Base-by-base conservation (phyloP, 2,113 vertebrate species). In the Serinus canaria region DNA sequence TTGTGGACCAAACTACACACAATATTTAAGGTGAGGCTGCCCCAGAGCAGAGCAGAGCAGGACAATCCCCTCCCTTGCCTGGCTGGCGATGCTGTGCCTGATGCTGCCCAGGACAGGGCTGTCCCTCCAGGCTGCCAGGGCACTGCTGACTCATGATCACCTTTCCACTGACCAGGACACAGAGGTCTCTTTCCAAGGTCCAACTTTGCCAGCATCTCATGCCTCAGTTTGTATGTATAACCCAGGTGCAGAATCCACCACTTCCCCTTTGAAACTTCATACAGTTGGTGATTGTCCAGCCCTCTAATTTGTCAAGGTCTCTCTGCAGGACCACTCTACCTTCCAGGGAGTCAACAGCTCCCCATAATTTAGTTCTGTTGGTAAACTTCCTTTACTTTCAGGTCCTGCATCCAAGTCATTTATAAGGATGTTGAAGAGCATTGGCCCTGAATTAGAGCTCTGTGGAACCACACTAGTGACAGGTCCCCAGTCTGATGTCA, bases 91-190 rank as follows among this genome's bases (percentile, higher is more conserved):
- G 28, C 60, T 67, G 53, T 67, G 28, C 39, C 52, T 89, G 78
- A 60, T 75, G 53, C 11, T 3, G 4, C 7, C 7, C 33, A n/a
- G 24, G 37, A 67, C 78, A 82, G 0, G 0, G 1, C 9, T 74
- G 46, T 3, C 19, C 44, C 60, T 59, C 15, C 19, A n/a, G 69
- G 46, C 46, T 89, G 69, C 33, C 69, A 22, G 30, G n/a, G n/a
- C 62, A 46, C 53, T 67, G 62, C 39, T 82, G n/a, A 2, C 11
- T 47, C 11, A 25, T 6, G 2, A 21, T 53, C n/a, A 76, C 2
- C 62, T 47, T 68, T 24, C 20, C 6, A 22, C 2, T 1, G 1
- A 47, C 20, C 30, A 76, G 9, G 24, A 68, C 24, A 14, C 24
- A 46, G 21, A 82, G 28, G 53, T 53, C 69, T 46, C 62, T 47